phyloP scores from a whole-genome alignment of 2,797 vertebrate genomes.

The Hypotaenidia okinawae region DNA sequence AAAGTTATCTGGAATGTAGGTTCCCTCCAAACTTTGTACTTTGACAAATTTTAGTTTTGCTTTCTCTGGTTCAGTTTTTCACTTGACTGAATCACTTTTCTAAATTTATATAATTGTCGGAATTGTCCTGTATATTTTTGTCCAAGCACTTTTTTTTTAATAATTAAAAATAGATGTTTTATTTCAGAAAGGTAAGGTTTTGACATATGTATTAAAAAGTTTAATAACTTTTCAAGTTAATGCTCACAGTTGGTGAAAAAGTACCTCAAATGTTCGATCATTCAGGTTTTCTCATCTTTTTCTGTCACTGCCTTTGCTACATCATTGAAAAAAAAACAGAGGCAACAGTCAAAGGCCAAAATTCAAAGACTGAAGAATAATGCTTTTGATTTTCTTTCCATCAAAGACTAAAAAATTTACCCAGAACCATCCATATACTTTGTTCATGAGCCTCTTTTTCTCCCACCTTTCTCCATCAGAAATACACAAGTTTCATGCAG shows the following conservation, averaged over 20 bases:
- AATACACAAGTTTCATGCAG: neutral
- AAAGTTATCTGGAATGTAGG: neutral
- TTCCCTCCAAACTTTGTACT: neutral
- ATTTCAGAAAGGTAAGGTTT: neutral
- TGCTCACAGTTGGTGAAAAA: neutral
- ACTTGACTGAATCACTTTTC: neutral
- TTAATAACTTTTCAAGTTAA: neutral
- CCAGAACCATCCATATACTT: neutral
- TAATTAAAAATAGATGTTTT: neutral
- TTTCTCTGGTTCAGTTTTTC: neutral
- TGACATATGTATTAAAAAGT: neutral
- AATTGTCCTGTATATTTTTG: neutral
- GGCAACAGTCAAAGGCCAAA: neutral
- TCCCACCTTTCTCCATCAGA: neutral
- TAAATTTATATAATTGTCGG: neutral
- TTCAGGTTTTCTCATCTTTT: neutral
- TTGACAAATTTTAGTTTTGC: neutral
- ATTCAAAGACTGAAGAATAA: neutral
- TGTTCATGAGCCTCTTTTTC: neutral
- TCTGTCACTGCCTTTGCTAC: neutral
- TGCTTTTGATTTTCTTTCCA: neutral
- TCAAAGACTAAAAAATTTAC: neutral
- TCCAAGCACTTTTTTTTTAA: rapidly evolving
- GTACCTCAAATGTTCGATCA: neutral
- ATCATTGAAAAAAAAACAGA: neutral